Percentiles rank a stretch among this genome's conserved stretches.
Conservation (phyloP, 1,140 invertebrate species). For the Magallana angulata region DNA sequence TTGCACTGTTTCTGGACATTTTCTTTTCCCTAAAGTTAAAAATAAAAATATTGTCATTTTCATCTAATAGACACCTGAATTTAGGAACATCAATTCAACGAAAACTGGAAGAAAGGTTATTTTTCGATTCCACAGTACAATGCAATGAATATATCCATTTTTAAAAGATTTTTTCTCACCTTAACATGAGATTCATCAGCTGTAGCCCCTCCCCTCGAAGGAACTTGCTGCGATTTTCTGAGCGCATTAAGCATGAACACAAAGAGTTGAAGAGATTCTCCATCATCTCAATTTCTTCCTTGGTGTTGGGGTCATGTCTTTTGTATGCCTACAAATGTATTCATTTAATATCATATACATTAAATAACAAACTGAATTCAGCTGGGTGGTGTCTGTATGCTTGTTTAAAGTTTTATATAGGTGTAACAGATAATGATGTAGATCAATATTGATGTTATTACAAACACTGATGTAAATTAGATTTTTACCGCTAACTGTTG, state of each 20-base stretch:
- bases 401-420: not conserved
- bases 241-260: constrained; percentile 94
- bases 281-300: constrained; percentile 98
- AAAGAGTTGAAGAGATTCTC: constrained; percentile 98
- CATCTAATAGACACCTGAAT: too few relatives aligned
- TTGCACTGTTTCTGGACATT: constrained; percentile 95
- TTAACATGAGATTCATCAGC: constrained; percentile 97
- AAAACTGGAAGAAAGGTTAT: not conserved
- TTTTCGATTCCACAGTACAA: not conserved
- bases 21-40: constrained; percentile 91
- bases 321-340: constrained; percentile 88
- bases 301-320: constrained; percentile 92
- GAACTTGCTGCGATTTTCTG: constrained; percentile 94
- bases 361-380: not conserved
- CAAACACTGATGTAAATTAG: too few relatives aligned
- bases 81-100: not conserved
- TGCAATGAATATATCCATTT: too few relatives aligned
- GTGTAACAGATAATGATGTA: too few relatives aligned
- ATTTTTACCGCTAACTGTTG: constrained; percentile 93
- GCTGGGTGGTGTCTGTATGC: too few relatives aligned
- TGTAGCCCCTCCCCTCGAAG: constrained; percentile 96
- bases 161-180: constrained; percentile 79
- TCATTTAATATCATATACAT: too few relatives aligned
- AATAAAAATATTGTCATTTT: too few relatives aligned
- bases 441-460: too few relatives aligned